Evolutionary conservation across 2,113 vertebrate genomes (phyloP).

Genomic region (Ciconia stormi): DNA sequence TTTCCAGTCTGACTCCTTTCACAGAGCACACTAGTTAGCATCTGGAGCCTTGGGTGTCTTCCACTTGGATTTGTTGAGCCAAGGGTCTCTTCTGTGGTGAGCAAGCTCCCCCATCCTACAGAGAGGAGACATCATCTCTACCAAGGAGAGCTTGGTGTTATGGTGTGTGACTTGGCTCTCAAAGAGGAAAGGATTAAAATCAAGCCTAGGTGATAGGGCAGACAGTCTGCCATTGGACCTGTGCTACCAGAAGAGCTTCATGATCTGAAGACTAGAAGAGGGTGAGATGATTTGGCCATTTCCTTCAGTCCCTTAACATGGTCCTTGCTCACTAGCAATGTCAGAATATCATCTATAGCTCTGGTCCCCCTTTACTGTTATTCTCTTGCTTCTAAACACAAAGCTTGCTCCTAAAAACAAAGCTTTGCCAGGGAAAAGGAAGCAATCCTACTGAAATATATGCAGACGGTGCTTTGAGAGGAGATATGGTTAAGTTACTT

Average conservation of each 20-base stretch:
- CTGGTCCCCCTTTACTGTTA: not conserved
- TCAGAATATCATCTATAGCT: not conserved
- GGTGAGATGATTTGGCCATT: not conserved
- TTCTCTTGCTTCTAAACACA: not conserved
- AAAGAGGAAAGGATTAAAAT: not conserved
- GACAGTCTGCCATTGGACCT: not conserved
- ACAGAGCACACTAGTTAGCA: not conserved
- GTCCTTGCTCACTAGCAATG: not conserved
- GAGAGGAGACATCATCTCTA: not conserved
- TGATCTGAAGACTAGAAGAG: not conserved
- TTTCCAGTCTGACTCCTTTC: not conserved
- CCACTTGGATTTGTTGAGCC: not conserved
- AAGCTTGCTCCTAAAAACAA: not conserved
- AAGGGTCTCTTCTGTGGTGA: not conserved
- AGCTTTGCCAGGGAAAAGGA: not conserved
- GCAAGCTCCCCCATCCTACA: not conserved
- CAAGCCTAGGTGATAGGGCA: not conserved
- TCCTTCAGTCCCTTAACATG: not conserved
- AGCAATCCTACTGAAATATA: not conserved
- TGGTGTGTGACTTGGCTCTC: not conserved
- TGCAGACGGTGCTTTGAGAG: not conserved
- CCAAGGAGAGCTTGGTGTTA: not conserved
- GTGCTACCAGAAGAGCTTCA: not conserved
- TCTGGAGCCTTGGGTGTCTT: not conserved
- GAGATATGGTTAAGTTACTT: not conserved